These are phyloP conservation scores for Myotis lucifugus DNA, from an alignment of 2,113 vertebrate genomes.

Conservation along the genomic window DNA sequence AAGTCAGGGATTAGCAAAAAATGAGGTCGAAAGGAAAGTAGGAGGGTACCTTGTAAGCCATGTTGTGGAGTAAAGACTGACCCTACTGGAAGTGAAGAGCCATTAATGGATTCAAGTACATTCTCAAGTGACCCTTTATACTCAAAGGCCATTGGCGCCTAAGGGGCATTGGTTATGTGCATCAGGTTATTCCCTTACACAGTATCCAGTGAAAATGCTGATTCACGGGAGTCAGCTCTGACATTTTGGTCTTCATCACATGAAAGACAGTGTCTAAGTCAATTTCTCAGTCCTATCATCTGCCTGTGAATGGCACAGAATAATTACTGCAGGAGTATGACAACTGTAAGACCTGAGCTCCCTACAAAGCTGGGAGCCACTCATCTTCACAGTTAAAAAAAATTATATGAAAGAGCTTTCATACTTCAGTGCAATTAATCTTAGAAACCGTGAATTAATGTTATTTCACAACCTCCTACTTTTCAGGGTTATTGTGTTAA, in stretches of 20 bases:
- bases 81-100: background rate
- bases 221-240: background rate
- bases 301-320: background rate
- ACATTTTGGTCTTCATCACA: constrained; percentile 27
- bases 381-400: constrained; percentile 50
- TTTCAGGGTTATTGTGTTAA: constrained; percentile 70
- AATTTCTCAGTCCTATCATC: constrained; percentile 13
- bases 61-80: background rate
- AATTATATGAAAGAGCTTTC: constrained; percentile 55
- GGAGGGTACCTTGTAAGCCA: background rate
- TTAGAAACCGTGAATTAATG: constrained; percentile 37
- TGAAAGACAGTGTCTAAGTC: constrained; percentile 11
- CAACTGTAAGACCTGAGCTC: no score
- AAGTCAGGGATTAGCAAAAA: background rate
- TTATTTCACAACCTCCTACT: constrained; percentile 49
- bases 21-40: background rate
- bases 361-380: background rate
- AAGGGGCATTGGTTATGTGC: background rate
- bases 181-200: background rate
- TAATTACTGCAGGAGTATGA: no score
- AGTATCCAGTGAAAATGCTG: constrained; percentile 37
- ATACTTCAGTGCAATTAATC: constrained; percentile 60
- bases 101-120: background rate
- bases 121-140: background rate
- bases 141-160: background rate